Evolutionary conservation across 2,797 vertebrate species (phyloP).

Genomic region (Geotrypetes seraphini): DNA sequence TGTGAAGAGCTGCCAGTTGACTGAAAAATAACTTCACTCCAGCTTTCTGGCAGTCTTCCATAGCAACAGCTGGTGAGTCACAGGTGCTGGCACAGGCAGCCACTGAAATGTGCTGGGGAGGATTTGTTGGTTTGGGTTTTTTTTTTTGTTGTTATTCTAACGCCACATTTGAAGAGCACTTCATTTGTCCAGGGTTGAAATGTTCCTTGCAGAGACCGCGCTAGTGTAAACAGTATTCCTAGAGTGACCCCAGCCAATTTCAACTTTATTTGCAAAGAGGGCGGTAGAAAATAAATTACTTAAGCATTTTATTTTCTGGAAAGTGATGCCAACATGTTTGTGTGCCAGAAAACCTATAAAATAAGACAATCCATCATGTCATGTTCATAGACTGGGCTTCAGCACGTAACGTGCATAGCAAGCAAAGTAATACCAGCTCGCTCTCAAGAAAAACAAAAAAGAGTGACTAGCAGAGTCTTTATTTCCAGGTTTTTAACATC

Average conservation of each 20-base stretch:
- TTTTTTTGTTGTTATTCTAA: constrained; percentile 43
- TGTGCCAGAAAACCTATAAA: constrained; percentile 3
- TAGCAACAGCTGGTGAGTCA: constrained; percentile 31
- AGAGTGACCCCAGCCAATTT: constrained; percentile 15
- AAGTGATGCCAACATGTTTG: neutral
- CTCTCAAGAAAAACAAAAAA: too few species aligned
- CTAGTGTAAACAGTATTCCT: constrained; percentile 19
- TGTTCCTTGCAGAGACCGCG: constrained; percentile 22
- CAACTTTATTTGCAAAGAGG: constrained; percentile 28
- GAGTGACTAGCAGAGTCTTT: too few species aligned
- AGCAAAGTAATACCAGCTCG: too few species aligned
- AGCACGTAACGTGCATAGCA: too few species aligned
- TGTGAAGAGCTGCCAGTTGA: constrained; percentile 13
- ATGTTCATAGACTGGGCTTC: too few species aligned
- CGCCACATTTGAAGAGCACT: constrained; percentile 24
- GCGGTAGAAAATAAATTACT: constrained; percentile 13
- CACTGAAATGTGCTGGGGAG: constrained; percentile 13
- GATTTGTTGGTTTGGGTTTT: too few species aligned
- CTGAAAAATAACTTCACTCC: constrained; percentile 13
- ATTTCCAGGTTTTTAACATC: too few species aligned
- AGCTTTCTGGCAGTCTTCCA: constrained; percentile 13
- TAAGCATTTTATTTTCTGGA: neutral
- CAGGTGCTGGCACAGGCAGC: constrained; percentile 26
- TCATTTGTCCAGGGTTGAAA: constrained; percentile 39
- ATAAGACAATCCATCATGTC: neutral